Evolutionary conservation across 2,888 invertebrate genomes (phyloP).

Genomic region (Stenurella melanura): DNA sequence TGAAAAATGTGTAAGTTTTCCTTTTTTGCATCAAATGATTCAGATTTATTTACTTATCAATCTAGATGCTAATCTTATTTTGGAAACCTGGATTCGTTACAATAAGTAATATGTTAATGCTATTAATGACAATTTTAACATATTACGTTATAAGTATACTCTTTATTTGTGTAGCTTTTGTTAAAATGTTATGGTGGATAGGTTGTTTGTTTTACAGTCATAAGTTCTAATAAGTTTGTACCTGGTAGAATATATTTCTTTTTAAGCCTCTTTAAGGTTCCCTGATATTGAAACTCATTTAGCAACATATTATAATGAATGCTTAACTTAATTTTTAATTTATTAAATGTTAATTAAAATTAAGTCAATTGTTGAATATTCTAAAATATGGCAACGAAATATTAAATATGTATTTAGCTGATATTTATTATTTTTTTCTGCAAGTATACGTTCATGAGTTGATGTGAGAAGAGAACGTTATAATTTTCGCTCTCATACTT

Average conservation of each 20-base stretch:
- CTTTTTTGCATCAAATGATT: no score
- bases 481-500: background rate
- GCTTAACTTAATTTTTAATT: background rate
- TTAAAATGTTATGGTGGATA: background rate
- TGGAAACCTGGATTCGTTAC: background rate
- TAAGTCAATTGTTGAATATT: background rate
- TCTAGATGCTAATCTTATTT: background rate
- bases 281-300: background rate
- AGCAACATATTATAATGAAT: no score
- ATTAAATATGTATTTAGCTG: constrained; percentile 7
- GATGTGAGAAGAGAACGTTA: background rate
- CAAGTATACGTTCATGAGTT: background rate
- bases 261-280: background rate
- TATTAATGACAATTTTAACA: background rate
- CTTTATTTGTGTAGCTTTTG: background rate
- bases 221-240: background rate
- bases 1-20: no score
- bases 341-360: background rate
- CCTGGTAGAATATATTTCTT: constrained; percentile 3
- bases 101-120: background rate
- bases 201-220: background rate
- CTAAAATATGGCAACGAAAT: constrained; percentile 4
- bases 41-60: background rate
- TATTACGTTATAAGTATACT: background rate
- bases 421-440: background rate